Conservation (phyloP, 2,797 vertebrate species). For the Liparis tanakae region DNA sequence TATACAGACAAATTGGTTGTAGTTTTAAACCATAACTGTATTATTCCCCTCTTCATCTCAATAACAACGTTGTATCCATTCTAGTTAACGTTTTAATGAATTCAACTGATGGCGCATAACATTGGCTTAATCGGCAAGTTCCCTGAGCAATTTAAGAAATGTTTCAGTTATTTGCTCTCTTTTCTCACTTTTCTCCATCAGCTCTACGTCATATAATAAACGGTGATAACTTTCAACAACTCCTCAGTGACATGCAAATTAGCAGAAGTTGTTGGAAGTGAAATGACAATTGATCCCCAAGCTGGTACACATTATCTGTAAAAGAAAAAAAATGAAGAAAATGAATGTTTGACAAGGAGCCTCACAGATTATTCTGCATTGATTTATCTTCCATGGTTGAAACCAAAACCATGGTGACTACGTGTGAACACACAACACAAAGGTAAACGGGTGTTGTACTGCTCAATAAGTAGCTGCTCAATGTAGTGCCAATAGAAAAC, state of each 20-base stretch:
- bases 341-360: slow-evolving; percentile 22
- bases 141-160: slow-evolving; percentile 22
- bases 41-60: neutral
- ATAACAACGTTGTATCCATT: slow-evolving; percentile 9
- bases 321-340: slow-evolving; percentile 6
- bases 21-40: neutral
- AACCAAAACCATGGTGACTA: slow-evolving; percentile 13
- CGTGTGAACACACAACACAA: slow-evolving; percentile 25
- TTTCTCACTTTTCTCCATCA: slow-evolving; percentile 28
- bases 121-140: slow-evolving; percentile 27
- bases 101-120: slow-evolving; percentile 4
- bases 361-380: slow-evolving; percentile 22
- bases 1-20: slow-evolving; percentile 1
- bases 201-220: slow-evolving; percentile 51
- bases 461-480: neutral
- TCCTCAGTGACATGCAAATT: slow-evolving; percentile 60
- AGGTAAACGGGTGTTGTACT: slow-evolving; percentile 16
- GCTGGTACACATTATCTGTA: slow-evolving; percentile 32
- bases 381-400: slow-evolving; percentile 18
- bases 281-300: slow-evolving; percentile 61
- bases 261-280: slow-evolving; percentile 44
- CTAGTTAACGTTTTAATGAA: slow-evolving; percentile 18
- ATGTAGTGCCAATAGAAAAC: slow-evolving; percentile 3
- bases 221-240: slow-evolving; percentile 45
- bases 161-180: slow-evolving; percentile 28